Evolutionary conservation across 2,888 invertebrate genomes (phyloP).

Genomic region (Scrobipalpa costella): DNA sequence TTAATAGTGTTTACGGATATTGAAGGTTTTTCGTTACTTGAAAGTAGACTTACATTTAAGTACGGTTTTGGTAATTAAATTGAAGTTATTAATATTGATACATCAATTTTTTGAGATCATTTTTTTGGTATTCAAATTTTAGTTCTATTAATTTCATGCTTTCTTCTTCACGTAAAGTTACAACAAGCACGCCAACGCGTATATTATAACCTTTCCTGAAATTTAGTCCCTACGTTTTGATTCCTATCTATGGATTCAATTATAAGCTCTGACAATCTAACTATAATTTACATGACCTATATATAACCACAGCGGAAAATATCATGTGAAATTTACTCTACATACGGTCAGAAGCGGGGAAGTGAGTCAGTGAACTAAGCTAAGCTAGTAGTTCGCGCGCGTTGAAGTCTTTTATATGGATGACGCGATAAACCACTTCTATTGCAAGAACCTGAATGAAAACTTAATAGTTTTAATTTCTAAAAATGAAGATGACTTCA

Average conservation of each 20-base stretch:
- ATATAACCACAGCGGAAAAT: constrained; percentile 14
- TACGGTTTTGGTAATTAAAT: not conserved
- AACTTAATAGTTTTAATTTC: not conserved
- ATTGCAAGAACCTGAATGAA: constrained; percentile 22
- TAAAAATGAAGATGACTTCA: constrained; percentile 32
- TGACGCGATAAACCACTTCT: constrained; percentile 35
- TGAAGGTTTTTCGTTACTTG: not conserved
- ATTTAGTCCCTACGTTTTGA: not conserved
- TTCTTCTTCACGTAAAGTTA: no score
- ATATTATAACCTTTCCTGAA: not conserved
- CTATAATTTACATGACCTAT: not conserved
- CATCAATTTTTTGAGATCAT: no score
- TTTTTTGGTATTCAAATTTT: not conserved
- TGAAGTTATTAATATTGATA: not conserved
- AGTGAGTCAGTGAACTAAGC: constrained; percentile 22
- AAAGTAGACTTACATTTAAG: not conserved
- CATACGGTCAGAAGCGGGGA: constrained; percentile 13
- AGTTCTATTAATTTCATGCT: no score
- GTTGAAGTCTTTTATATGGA: constrained; percentile 74
- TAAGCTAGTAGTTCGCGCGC: constrained; percentile 45
- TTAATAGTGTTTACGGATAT: constrained; percentile 24
- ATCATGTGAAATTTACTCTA: constrained; percentile 19
- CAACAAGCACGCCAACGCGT: not conserved
- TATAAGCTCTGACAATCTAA: not conserved
- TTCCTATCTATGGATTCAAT: not conserved